Percentiles rank a stretch among this genome's conserved stretches.
phyloP scores from a whole-genome alignment of 2,113 vertebrate species.

The Sturnus vulgaris region DNA sequence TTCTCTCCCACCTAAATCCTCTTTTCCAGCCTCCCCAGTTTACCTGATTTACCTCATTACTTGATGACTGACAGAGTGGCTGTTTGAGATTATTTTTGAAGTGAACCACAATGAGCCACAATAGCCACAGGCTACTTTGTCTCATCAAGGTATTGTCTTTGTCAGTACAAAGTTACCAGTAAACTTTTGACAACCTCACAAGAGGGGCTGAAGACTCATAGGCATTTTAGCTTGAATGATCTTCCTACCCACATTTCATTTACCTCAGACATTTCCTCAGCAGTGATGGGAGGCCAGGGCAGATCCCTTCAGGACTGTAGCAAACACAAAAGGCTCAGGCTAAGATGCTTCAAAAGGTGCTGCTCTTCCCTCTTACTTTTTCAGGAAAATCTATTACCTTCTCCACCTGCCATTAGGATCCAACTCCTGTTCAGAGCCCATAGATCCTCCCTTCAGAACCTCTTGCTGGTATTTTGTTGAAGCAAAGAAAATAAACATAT shows the following conservation, averaged over 20 bases:
- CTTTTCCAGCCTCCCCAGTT: background rate
- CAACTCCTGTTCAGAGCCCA: background rate
- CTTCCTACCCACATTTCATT: background rate
- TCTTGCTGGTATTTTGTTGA: background rate
- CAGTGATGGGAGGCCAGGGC: background rate
- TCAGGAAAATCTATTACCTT: background rate
- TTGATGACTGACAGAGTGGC: background rate
- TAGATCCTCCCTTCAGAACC: background rate
- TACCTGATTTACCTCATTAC: background rate
- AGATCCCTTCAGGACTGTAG: background rate
- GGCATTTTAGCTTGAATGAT: background rate
- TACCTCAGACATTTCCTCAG: background rate
- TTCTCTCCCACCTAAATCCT: background rate
- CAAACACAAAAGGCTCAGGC: background rate
- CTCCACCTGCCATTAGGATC: background rate
- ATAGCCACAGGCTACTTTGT: background rate
- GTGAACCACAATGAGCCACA: background rate
- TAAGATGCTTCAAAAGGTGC: background rate
- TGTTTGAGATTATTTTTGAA: background rate
- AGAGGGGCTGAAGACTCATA: background rate
- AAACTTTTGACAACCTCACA: background rate
- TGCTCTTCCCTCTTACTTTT: background rate
- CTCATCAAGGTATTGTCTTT: background rate
- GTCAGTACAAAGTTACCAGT: background rate
- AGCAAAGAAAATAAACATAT: background rate